These are phyloP conservation scores for Ctenoplectra terminalis DNA, from an alignment of 1,140 invertebrate species.

Conservation along the genomic window DNA sequence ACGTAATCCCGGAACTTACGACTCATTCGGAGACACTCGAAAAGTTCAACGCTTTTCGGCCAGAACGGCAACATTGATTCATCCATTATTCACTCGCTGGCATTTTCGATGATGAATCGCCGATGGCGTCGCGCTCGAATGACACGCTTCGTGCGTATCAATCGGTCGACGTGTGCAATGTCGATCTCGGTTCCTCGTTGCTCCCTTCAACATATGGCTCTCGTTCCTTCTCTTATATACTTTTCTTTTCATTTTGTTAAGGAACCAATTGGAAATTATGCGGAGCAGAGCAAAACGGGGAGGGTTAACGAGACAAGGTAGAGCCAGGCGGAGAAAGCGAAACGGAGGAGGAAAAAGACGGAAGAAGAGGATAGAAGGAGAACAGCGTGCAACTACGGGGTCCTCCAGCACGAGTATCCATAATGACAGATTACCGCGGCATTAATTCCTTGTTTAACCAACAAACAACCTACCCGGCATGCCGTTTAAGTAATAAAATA, in stretches of 20 bases:
- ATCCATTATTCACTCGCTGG: constrained; percentile 68
- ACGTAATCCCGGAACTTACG: background rate
- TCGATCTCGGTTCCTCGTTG: background rate
- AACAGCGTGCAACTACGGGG: constrained; percentile 50
- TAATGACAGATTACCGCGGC: constrained; percentile 75
- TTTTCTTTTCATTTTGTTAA: constrained; percentile 1
- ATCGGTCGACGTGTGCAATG: background rate
- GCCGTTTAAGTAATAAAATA: constrained; percentile 77
- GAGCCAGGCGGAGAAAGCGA: background rate
- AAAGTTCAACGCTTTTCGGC: constrained; percentile 16
- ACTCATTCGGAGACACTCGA: background rate
- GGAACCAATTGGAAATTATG: constrained; percentile 47
- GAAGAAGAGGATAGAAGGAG: background rate
- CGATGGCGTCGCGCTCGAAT: constrained; percentile 56
- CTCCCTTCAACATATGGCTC: background rate
- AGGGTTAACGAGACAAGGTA: background rate
- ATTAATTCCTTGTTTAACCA: constrained; percentile 78
- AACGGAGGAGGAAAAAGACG: background rate
- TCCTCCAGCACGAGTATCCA: constrained; percentile 64
- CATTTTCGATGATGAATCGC: constrained; percentile 66
- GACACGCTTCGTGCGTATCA: constrained; percentile 53
- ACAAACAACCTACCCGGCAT: constrained; percentile 74
- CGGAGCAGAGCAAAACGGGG: constrained; percentile 37
- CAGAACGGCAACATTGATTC: constrained; percentile 63
- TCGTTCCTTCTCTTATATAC: background rate